Evolutionary conservation across 2,888 invertebrate species (phyloP).

Genomic region (Tanypteryx hageni): DNA sequence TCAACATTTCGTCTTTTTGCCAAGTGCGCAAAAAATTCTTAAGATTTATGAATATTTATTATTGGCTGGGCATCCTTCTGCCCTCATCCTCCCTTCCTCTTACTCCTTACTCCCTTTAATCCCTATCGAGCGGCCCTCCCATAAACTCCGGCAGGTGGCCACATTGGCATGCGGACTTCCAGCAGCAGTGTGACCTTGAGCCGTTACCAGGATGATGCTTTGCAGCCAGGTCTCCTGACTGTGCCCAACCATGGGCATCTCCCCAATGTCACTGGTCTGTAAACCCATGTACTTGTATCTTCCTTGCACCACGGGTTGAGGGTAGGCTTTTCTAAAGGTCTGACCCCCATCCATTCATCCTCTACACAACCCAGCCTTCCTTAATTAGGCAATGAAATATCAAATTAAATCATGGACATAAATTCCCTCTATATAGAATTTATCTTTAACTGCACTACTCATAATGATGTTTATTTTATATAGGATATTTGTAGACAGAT

Average conservation of each 20-base stretch:
- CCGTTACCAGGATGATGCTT: slow-evolving; percentile 75
- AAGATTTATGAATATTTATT: slow-evolving; percentile 52
- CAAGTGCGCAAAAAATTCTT: slow-evolving; percentile 52
- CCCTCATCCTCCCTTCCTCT: not conserved
- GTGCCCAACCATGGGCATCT: slow-evolving; percentile 59
- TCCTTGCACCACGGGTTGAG: slow-evolving; percentile 57
- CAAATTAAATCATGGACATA: slow-evolving; percentile 21
- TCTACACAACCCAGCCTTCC: slow-evolving; percentile 36
- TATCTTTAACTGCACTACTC: slow-evolving; percentile 41
- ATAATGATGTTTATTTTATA: slow-evolving; percentile 44
- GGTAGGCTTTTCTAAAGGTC: slow-evolving; percentile 56
- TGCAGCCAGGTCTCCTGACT: slow-evolving; percentile 61
- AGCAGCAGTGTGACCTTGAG: slow-evolving; percentile 83
- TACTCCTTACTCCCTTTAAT: not conserved
- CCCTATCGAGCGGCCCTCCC: slow-evolving; percentile 45
- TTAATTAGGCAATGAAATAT: slow-evolving; percentile 21
- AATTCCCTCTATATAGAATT: slow-evolving; percentile 55
- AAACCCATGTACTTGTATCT: slow-evolving; percentile 61
- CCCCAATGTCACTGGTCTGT: slow-evolving; percentile 63
- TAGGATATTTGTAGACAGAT: slow-evolving; percentile 41
- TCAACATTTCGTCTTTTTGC: slow-evolving; percentile 52
- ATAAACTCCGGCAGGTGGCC: slow-evolving; percentile 73
- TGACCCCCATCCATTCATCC: slow-evolving; percentile 27
- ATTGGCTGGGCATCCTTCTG: slow-evolving; percentile 47
- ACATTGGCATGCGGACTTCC: slow-evolving; percentile 80